These are phyloP conservation scores for Periparus ater DNA, from an alignment of 2,797 vertebrate species.

Conservation along the genomic window DNA sequence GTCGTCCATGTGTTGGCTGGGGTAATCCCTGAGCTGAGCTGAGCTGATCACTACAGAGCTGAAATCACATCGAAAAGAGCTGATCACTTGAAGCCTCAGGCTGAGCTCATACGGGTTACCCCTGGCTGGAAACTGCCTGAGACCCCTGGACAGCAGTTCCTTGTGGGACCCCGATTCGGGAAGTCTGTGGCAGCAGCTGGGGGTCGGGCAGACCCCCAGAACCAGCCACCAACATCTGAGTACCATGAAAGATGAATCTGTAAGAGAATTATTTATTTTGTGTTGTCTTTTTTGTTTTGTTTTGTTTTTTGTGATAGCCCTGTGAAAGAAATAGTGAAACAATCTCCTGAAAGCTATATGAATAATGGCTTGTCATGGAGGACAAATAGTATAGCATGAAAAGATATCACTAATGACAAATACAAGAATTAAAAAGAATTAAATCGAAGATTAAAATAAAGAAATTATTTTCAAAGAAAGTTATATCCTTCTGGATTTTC, in stretches of 20 bases:
- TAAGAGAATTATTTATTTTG: neutral
- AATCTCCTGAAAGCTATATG: neutral
- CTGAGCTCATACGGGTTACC: too few relatives aligned
- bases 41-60: too few relatives aligned
- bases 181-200: too few relatives aligned
- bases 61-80: too few relatives aligned
- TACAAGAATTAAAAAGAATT: neutral
- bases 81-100: too few relatives aligned
- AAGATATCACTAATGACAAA: neutral
- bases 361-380: neutral
- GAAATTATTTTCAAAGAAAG: accelerated
- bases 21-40: too few relatives aligned
- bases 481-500: neutral
- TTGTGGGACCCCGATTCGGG: too few relatives aligned
- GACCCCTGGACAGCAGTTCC: too few relatives aligned
- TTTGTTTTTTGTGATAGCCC: neutral
- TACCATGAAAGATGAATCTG: neutral
- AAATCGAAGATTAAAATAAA: neutral
- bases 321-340: neutral
- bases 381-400: neutral
- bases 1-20: too few relatives aligned
- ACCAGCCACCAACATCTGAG: neutral
- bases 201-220: too few relatives aligned
- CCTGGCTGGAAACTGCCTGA: too few relatives aligned
- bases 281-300: neutral